These are phyloP conservation scores for Acanthosoma haemorrhoidale DNA, from an alignment of 2,888 invertebrate species.

Conservation along the genomic window DNA sequence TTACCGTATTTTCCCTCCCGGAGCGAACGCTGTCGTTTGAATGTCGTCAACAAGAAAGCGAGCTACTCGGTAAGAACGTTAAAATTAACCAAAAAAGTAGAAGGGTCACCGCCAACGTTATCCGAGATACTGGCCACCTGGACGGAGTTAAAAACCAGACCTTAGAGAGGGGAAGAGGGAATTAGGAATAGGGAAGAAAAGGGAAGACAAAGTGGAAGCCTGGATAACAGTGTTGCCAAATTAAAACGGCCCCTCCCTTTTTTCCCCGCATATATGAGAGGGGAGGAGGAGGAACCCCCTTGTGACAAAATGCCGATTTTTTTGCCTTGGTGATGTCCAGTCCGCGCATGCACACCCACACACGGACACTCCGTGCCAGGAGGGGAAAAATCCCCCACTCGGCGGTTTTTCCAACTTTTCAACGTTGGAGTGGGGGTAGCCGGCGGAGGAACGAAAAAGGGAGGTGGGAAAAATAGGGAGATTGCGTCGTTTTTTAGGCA, in stretches of 20 bases:
- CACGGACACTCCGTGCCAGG: neutral
- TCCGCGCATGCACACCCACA: constrained; percentile 21
- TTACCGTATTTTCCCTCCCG: no score
- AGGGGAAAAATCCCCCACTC: constrained; percentile 27
- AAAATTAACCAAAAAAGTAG: neutral
- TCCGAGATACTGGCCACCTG: constrained; percentile 11
- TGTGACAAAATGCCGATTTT: constrained; percentile 27
- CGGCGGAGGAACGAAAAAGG: constrained; percentile 13
- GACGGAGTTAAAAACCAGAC: neutral
- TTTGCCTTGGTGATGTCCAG: neutral
- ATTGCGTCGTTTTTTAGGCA: constrained; percentile 15
- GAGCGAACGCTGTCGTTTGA: no score
- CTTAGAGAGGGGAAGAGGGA: neutral
- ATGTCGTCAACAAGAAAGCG: neutral
- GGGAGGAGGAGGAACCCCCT: constrained; percentile 12
- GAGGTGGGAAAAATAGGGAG: constrained; percentile 22
- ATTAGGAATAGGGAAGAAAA: constrained; percentile 15
- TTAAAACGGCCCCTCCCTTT: constrained; percentile 27
- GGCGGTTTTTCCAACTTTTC: constrained; percentile 26
- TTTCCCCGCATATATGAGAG: constrained; percentile 14
- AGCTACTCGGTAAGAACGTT: neutral
- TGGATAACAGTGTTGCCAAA: constrained; percentile 29
- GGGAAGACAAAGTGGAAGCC: constrained; percentile 24
- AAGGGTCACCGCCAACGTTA: neutral
- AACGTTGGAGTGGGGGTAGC: constrained; percentile 9